Evolutionary conservation across 2,113 vertebrate genomes (phyloP), one percentile per base, ranked within the genome.

Genomic region (Aspidoscelis tigris): DNA sequence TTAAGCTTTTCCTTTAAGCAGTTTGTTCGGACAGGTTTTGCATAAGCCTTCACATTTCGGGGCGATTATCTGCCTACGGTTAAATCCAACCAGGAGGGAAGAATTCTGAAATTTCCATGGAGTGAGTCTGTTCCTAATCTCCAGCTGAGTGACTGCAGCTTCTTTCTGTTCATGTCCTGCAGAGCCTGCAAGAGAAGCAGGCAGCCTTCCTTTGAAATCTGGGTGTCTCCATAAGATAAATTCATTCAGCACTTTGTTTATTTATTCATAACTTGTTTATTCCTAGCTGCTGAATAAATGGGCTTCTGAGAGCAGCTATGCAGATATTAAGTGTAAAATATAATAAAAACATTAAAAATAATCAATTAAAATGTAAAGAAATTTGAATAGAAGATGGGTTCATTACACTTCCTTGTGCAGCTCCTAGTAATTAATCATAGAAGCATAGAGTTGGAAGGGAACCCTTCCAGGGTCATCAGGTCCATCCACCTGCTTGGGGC

Each of bases 11-110:
- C 58, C 20, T 7, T 43, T 10, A 83, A 74, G 44, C 72, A 8
- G 83, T 85, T 89, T 87, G 44, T 79, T 88, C 88, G 65, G 71
- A 64, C 4, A 41, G 85, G 14, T 92, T 91, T 83, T 93, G 64
- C 68, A 53, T 83, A 83, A 85, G 68, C 58, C 11, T 68, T 81
- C 86, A 76, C 75, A 88, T 90, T 85, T 22, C 68, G 65, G 74
- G 64, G 55, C 88, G 74, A 65, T 92, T 87, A 81, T 87, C 78
- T 26, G 78, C 74, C 71, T 41, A 76, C 74, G 50, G 65, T 58
- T 84, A 84, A 87, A 84, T 58, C 89, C 83, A 61, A 76, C 78
- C 47, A 88, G 83, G 68, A 87, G 81, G 61, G 22, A 83, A 88
- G 75, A 82, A 81, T 85, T 74, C 39, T 78, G 2, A 5, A 81